phyloP scores from a whole-genome alignment of 2,888 invertebrate genomes.

The Metalampra italica region DNA sequence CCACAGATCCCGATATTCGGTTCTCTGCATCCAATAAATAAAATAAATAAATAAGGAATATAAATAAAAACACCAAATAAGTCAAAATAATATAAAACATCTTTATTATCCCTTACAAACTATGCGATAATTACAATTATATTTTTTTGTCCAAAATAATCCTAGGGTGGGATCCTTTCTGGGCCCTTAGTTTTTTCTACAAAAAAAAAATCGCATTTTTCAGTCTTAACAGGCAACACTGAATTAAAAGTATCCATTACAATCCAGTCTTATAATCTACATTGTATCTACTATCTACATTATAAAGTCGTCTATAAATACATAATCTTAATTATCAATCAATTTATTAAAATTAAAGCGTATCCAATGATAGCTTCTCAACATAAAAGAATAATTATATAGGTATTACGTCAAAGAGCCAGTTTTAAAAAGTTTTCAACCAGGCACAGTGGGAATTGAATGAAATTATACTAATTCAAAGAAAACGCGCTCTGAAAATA shows the following conservation, averaged over 20 bases:
- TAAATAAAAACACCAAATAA: conserved; percentile 18
- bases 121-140: conserved; percentile 41
- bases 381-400: too few species aligned
- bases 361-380: not conserved
- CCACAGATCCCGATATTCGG: too few species aligned
- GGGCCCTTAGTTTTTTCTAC: conserved; percentile 27
- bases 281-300: conserved; percentile 15
- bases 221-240: conserved; percentile 65
- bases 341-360: not conserved
- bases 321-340: too few species aligned
- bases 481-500: too few species aligned
- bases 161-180: conserved; percentile 64
- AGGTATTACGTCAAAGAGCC: too few species aligned
- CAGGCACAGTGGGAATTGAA: too few species aligned
- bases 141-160: conserved; percentile 38
- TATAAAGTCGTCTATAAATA: conserved; percentile 2
- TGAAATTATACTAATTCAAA: too few species aligned
- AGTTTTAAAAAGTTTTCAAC: too few species aligned
- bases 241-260: conserved; percentile 27
- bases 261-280: conserved; percentile 17
- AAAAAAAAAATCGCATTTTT: conserved; percentile 27
- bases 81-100: conserved; percentile 40
- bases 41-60: too few species aligned
- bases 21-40: too few species aligned
- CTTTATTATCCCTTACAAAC: conserved; percentile 54